Evolutionary conservation across 23 tunicate species (phyloP).

Genomic region (Botrylloides violaceus): DNA sequence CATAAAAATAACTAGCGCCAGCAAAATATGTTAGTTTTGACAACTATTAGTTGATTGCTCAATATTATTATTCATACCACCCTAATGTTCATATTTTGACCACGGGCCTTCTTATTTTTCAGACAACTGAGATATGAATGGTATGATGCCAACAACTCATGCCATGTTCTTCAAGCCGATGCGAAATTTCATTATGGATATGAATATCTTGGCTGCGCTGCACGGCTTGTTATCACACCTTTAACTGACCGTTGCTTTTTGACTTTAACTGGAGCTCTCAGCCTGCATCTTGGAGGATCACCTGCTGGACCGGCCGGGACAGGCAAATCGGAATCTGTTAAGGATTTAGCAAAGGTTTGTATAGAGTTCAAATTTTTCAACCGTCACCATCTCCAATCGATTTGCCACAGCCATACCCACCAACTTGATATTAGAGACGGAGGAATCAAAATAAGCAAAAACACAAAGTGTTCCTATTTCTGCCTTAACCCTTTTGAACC

Average conservation of each 20-base stretch:
- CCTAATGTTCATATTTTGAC: too few species aligned
- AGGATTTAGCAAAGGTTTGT: slow-evolving; percentile 82
- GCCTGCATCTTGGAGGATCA: slow-evolving; percentile 89
- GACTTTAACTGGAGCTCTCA: slow-evolving; percentile 88
- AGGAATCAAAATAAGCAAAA: too few species aligned
- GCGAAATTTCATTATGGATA: slow-evolving; percentile 80
- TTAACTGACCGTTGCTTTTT: slow-evolving; percentile 94
- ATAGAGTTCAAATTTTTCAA: too few species aligned
- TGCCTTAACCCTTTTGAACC: too few species aligned
- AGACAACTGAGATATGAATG: slow-evolving; percentile 87
- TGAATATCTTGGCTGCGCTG: slow-evolving; percentile 87
- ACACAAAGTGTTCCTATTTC: too few species aligned
- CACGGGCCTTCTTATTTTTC: slow-evolving; percentile 13
- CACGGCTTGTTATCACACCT: slow-evolving; percentile 89
- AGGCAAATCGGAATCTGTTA: slow-evolving; percentile 96
- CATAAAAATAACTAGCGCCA: too few species aligned
- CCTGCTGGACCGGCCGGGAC: slow-evolving; percentile 99
- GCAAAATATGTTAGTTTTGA: too few species aligned
- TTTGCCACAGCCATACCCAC: too few species aligned
- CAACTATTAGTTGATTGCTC: too few species aligned
- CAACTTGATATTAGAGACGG: too few species aligned
- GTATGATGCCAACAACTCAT: slow-evolving; percentile 60
- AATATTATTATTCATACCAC: too few species aligned
- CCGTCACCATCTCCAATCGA: too few species aligned
- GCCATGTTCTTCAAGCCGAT: slow-evolving; percentile 75